phyloP scores from a whole-genome alignment of 2,888 invertebrate genomes.

The Metallyticus violacea region DNA sequence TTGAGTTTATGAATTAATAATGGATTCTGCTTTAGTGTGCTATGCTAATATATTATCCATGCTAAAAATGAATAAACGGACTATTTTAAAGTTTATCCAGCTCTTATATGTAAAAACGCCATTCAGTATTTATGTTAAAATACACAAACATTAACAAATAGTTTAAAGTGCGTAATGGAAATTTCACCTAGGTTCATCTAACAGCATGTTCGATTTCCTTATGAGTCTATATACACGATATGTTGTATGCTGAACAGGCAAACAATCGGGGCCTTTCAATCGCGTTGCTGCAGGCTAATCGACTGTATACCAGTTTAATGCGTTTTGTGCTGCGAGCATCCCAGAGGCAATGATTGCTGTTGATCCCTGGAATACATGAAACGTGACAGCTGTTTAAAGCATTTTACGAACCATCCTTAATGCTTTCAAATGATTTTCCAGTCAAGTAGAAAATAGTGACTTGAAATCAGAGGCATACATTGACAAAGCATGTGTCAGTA shows the following conservation, averaged over 20 bases:
- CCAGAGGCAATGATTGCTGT: neutral
- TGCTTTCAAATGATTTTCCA: neutral
- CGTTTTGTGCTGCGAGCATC: neutral
- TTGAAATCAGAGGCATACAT: too few species aligned
- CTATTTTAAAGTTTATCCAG: too few species aligned
- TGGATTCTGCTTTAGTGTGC: too few species aligned
- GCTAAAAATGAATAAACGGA: too few species aligned
- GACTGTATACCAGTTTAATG: neutral
- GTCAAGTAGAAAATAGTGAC: neutral
- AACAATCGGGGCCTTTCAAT: neutral
- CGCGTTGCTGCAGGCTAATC: neutral
- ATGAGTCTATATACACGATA: too few species aligned
- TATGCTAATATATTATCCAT: too few species aligned
- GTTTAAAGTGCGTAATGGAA: neutral
- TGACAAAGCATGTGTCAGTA: too few species aligned
- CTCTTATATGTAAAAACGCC: too few species aligned
- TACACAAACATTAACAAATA: too few species aligned
- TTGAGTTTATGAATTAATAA: too few species aligned
- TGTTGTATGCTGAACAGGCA: neutral
- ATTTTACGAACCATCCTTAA: neutral
- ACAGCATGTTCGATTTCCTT: neutral
- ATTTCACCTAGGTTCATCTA: neutral
- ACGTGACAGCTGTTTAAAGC: neutral
- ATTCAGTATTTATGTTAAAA: too few species aligned
- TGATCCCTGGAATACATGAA: neutral